Conservation (phyloP, 1,140 invertebrate species). For the Coboldia fuscipes region DNA sequence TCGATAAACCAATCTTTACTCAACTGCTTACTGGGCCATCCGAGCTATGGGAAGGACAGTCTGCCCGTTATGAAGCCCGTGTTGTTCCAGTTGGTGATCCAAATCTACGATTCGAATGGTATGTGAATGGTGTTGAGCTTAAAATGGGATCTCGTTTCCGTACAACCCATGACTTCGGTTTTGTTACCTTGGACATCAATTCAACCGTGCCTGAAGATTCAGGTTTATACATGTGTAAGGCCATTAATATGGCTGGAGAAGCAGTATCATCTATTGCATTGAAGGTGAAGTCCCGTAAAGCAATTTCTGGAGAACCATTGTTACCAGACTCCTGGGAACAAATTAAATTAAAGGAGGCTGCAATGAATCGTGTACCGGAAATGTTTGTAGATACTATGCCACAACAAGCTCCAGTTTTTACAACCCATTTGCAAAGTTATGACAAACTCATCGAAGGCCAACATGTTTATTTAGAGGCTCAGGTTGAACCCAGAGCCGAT, state of each 20-base stretch:
- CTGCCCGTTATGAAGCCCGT: slow-evolving; percentile 87
- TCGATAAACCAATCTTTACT: slow-evolving; percentile 86
- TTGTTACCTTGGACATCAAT: slow-evolving; percentile 78
- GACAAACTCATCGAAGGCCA: slow-evolving; percentile 75
- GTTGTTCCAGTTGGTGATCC: slow-evolving; percentile 91
- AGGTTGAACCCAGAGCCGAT: slow-evolving; percentile 89
- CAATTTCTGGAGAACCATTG: slow-evolving; percentile 56
- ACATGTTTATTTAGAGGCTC: slow-evolving; percentile 81
- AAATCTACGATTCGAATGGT: slow-evolving; percentile 81
- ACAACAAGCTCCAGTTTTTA: slow-evolving; percentile 75
- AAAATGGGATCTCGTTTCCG: slow-evolving; percentile 77
- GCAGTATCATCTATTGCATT: slow-evolving; percentile 74
- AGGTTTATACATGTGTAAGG: slow-evolving; percentile 83
- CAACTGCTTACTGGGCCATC: slow-evolving; percentile 70
- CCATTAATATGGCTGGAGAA: slow-evolving; percentile 75
- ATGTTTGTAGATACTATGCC: slow-evolving; percentile 62
- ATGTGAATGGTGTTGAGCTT: slow-evolving; percentile 76
- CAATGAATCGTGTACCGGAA: slow-evolving; percentile 69
- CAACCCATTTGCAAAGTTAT: slow-evolving; percentile 68
- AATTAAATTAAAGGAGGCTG: slow-evolving; percentile 70
- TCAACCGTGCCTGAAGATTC: slow-evolving; percentile 76
- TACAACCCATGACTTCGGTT: slow-evolving; percentile 82
- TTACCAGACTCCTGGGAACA: slow-evolving; percentile 77
- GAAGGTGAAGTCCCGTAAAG: slow-evolving; percentile 62
- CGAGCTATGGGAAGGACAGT: slow-evolving; percentile 82